These are phyloP conservation scores for Agrilus mali DNA, from an alignment of 2,888 invertebrate genomes.

Conservation along the genomic window DNA sequence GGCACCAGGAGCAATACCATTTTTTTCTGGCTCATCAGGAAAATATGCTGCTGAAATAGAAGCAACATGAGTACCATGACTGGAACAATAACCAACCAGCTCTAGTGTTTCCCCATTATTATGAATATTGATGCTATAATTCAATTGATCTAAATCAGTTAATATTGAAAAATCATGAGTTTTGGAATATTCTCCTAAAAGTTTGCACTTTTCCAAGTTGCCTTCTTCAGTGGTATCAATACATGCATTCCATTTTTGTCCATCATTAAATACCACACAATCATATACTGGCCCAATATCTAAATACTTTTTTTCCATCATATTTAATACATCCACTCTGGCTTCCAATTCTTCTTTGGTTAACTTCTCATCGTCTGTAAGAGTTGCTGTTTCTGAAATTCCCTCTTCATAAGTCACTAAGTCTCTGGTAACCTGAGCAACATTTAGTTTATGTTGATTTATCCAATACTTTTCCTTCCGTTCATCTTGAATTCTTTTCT, in stretches of 20 bases:
- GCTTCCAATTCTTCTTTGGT: constrained; percentile 82
- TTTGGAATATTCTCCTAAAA: constrained; percentile 69
- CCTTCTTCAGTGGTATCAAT: constrained; percentile 76
- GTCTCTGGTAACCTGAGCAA: constrained; percentile 66
- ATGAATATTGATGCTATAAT: constrained; percentile 84
- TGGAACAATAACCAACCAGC: constrained; percentile 86
- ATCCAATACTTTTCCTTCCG: constrained; percentile 79
- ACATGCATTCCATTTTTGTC: constrained; percentile 79
- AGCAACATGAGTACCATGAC: constrained; percentile 96
- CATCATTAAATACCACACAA: constrained; percentile 87
- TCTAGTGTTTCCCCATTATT: constrained; percentile 84
- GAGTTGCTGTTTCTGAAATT: constrained; percentile 6
- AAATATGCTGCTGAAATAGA: constrained; percentile 89
- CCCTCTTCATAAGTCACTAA: constrained; percentile 59
- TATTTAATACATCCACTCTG: constrained; percentile 68
- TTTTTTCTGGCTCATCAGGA: constrained; percentile 71
- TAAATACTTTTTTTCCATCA: constrained; percentile 74
- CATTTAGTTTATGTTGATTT: constrained; percentile 60
- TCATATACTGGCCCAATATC: constrained; percentile 87
- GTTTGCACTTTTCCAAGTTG: constrained; percentile 60
- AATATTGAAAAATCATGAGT: constrained; percentile 69
- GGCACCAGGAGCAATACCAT: constrained; percentile 95
- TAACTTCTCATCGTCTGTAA: constrained; percentile 58
- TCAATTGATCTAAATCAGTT: constrained; percentile 67
- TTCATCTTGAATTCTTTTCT: constrained; percentile 62